A percentile compares a stretch with the other conserved stretches of the same genome.
These are phyloP conservation scores for Metaphire vulgaris DNA, from an alignment of 1,140 invertebrate species.

Conservation along the genomic window DNA sequence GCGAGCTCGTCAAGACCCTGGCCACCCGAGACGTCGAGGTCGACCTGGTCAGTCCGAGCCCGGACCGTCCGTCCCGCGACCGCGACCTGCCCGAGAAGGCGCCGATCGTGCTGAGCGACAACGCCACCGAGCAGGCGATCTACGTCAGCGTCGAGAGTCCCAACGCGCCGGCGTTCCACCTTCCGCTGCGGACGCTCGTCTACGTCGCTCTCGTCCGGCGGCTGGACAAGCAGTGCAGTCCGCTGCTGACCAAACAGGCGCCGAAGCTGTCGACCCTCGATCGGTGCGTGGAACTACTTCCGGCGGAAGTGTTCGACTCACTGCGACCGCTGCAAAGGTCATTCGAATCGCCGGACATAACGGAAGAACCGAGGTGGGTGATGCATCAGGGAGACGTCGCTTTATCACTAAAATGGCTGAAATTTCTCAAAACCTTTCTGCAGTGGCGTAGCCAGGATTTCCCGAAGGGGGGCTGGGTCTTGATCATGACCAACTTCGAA, in stretches of 20 bases:
- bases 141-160: slow-evolving; percentile 22
- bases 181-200: slow-evolving; percentile 24
- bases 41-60: slow-evolving; percentile 6
- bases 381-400: no score
- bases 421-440: no score
- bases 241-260: slow-evolving; percentile 18
- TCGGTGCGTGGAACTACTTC: slow-evolving; percentile 23
- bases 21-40: slow-evolving; percentile 16
- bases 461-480: no score
- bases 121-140: slow-evolving; percentile 19
- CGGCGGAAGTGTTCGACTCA: slow-evolving; percentile 14
- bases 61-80: slow-evolving; percentile 7
- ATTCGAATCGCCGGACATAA: neutral
- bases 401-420: no score
- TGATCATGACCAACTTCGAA: no score
- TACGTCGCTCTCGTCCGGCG: slow-evolving; percentile 19
- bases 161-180: slow-evolving; percentile 26
- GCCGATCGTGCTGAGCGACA: slow-evolving; percentile 14
- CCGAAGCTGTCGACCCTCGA: slow-evolving; percentile 25
- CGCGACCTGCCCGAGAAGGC: neutral
- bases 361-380: no score
- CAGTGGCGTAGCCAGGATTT: no score
- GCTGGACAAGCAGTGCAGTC: slow-evolving; percentile 23
- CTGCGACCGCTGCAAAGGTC: slow-evolving; percentile 8
- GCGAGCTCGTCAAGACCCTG: slow-evolving; percentile 13